Evolutionary conservation across 2,888 invertebrate genomes (phyloP).

Genomic region (Agrochola lychnidis): DNA sequence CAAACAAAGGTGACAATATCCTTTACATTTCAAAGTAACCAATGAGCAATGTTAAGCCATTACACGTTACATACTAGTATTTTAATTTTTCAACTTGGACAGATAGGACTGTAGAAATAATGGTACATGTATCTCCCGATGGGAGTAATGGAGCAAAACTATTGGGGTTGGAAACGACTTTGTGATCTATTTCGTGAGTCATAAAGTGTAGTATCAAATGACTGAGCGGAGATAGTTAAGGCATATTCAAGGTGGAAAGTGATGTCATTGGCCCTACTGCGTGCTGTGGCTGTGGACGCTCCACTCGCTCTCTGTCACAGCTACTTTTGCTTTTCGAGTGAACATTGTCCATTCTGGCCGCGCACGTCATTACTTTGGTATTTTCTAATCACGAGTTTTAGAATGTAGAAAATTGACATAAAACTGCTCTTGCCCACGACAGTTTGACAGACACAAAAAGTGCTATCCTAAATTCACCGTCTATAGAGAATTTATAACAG

Average conservation of each 20-base stretch:
- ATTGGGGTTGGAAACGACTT: slow-evolving; percentile 58
- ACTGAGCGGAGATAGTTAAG: slow-evolving; percentile 69
- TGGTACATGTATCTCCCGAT: slow-evolving; percentile 68
- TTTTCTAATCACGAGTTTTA: slow-evolving; percentile 82
- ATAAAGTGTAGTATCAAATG: slow-evolving; percentile 74
- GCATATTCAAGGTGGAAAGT: slow-evolving; percentile 76
- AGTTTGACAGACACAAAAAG: slow-evolving; percentile 30
- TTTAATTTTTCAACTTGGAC: slow-evolving; percentile 74
- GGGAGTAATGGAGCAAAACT: slow-evolving; percentile 67
- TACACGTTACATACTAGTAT: slow-evolving; percentile 67
- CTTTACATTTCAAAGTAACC: slow-evolving; percentile 55
- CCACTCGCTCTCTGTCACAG: slow-evolving; percentile 83
- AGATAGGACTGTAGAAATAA: slow-evolving; percentile 78
- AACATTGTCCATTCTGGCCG: slow-evolving; percentile 84
- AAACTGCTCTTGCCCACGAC: slow-evolving; percentile 40
- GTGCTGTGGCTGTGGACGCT: slow-evolving; percentile 81
- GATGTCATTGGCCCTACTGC: slow-evolving; percentile 86
- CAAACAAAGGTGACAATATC: slow-evolving; percentile 48
- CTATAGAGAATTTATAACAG: slow-evolving; percentile 3
- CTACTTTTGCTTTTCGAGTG: slow-evolving; percentile 88
- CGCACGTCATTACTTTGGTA: slow-evolving; percentile 85
- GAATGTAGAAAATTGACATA: slow-evolving; percentile 70
- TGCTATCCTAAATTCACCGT: slow-evolving; percentile 12
- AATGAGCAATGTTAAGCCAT: slow-evolving; percentile 62
- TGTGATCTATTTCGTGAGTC: slow-evolving; percentile 67